Percentiles rank a stretch among this genome's conserved stretches.
phyloP scores from a whole-genome alignment of 2,797 vertebrate genomes.

The Morus bassanus region DNA sequence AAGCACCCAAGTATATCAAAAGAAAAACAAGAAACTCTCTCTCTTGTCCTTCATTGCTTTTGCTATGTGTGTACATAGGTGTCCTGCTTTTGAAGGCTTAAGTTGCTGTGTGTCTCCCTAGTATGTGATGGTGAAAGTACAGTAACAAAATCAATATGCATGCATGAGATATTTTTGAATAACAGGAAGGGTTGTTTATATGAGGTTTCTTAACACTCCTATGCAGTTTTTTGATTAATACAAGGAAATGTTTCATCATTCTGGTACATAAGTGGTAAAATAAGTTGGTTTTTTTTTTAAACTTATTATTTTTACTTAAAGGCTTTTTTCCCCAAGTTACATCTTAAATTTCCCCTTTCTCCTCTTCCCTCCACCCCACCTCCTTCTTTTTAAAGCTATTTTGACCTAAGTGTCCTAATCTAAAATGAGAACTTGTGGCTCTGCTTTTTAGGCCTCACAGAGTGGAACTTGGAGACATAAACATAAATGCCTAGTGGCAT shows the following conservation, averaged over 20 bases:
- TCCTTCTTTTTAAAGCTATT: not conserved
- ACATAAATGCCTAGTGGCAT: not conserved
- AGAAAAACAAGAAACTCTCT: not conserved
- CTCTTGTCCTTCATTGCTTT: not conserved
- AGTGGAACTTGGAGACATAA: not conserved
- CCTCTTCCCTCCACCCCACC: not conserved
- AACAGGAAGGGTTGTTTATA: not conserved
- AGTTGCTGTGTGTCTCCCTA: not conserved
- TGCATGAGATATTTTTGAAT: not conserved
- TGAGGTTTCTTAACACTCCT: not conserved
- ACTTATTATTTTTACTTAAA: not conserved
- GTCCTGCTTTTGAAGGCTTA: not conserved
- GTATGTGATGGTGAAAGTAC: not conserved
- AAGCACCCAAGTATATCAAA: not conserved
- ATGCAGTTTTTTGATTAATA: not conserved
- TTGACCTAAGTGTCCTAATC: not conserved
- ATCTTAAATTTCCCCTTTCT: not conserved
- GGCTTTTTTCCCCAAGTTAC: not conserved
- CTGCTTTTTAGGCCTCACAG: not conserved
- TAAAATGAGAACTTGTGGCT: not conserved
- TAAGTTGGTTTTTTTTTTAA: not conserved
- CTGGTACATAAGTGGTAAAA: not conserved
- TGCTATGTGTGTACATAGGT: not conserved
- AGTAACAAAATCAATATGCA: not conserved
- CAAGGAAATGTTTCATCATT: not conserved